These are phyloP conservation scores for Drosophila silvestris DNA, from an alignment of 2,888 invertebrate species.

Conservation along the genomic window DNA sequence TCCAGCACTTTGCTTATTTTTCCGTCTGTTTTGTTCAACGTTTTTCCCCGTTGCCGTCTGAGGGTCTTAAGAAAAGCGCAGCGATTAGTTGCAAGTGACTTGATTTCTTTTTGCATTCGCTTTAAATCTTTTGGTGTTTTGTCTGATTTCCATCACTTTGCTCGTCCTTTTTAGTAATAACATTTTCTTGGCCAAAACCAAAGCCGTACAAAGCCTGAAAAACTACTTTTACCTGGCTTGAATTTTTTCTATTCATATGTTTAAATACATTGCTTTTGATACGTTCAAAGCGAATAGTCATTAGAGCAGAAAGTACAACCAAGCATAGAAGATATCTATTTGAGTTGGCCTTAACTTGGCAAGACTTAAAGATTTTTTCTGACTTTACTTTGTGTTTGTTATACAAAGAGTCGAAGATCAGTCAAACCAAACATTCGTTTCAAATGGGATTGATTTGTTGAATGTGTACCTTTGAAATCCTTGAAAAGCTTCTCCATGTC, in stretches of 20 bases:
- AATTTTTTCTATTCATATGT: background rate
- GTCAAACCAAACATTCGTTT: background rate
- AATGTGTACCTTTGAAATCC: background rate
- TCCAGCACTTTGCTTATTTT: background rate
- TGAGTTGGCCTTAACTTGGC: background rate
- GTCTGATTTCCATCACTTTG: background rate
- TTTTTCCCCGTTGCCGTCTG: background rate
- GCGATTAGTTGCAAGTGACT: constrained; percentile 7
- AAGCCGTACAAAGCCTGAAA: background rate
- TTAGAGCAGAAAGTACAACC: background rate
- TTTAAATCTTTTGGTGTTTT: background rate
- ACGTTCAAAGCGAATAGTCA: background rate
- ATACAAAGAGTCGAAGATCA: background rate
- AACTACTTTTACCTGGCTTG: background rate
- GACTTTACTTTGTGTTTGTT: background rate
- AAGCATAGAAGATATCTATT: background rate
- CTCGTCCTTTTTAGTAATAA: background rate
- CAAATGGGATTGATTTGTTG: constrained; percentile 3
- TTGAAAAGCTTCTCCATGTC: background rate
- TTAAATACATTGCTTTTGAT: background rate
- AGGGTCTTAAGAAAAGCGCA: background rate
- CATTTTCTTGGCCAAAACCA: background rate
- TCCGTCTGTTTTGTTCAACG: background rate
- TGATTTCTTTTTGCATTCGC: background rate
- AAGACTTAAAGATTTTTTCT: background rate